Evolutionary conservation across 2,797 vertebrate genomes (phyloP).

Genomic region (Sebastes cheni): DNA sequence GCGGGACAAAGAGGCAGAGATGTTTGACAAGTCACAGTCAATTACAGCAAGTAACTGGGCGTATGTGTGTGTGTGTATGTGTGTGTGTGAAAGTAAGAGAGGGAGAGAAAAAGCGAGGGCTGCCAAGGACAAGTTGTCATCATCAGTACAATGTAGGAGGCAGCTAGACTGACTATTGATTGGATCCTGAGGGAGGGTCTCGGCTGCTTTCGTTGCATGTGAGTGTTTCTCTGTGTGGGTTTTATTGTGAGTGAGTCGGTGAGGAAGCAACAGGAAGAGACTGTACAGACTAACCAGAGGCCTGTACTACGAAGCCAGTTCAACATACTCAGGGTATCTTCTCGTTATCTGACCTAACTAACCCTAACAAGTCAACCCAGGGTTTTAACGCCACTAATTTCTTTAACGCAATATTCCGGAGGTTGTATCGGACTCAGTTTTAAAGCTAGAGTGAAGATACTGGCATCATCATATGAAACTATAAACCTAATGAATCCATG

Average conservation of each 20-base stretch:
- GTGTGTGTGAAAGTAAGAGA: neutral
- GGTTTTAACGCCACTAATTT: too few relatives aligned
- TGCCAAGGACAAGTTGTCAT: constrained; percentile 52
- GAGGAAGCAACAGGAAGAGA: neutral
- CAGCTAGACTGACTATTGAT: constrained; percentile 47
- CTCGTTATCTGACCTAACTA: too few relatives aligned
- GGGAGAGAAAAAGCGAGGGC: neutral
- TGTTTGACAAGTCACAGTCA: constrained; percentile 38
- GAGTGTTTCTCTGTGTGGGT: constrained; percentile 2
- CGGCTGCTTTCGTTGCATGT: constrained; percentile 8
- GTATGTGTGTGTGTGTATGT: neutral
- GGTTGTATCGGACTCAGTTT: too few relatives aligned
- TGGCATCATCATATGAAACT: too few relatives aligned
- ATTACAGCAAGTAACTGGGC: constrained; percentile 11
- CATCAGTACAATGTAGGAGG: constrained; percentile 46
- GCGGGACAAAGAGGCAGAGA: constrained; percentile 1
- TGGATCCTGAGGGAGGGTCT: constrained; percentile 44
- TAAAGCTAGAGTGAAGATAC: too few relatives aligned
- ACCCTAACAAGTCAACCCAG: too few relatives aligned
- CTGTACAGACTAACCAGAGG: neutral
- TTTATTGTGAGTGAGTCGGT: neutral
- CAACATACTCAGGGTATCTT: too few relatives aligned
- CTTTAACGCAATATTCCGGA: too few relatives aligned
- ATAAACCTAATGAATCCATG: too few relatives aligned
- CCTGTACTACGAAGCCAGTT: too few relatives aligned